Evolutionary conservation across 2,888 invertebrate species (phyloP).

Genomic region (Harpalus rubripes): DNA sequence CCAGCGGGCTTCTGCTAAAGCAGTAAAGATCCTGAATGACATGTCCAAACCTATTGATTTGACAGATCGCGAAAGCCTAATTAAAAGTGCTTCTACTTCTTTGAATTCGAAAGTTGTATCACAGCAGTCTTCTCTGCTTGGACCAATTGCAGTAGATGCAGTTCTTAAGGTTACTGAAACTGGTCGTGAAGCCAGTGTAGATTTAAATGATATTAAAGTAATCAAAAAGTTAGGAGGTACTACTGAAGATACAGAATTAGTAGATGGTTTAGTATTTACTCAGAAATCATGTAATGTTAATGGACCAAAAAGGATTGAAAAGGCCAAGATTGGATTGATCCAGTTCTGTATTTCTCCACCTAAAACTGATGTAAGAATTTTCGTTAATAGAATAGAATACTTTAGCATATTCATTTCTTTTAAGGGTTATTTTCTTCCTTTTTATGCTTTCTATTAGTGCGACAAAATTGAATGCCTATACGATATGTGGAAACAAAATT

Average conservation of each 20-base stretch:
- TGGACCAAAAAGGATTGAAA: slow-evolving; percentile 96
- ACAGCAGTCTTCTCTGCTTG: slow-evolving; percentile 96
- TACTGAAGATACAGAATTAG: slow-evolving; percentile 96
- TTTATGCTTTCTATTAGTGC: too few relatives aligned
- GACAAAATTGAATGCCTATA: too few relatives aligned
- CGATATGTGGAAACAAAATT: too few relatives aligned
- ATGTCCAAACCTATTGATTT: slow-evolving; percentile 94
- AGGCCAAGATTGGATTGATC: slow-evolving; percentile 98
- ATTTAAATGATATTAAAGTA: slow-evolving; percentile 97
- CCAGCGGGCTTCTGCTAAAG: slow-evolving; percentile 89
- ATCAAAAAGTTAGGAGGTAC: slow-evolving; percentile 98
- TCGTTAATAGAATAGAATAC: too few relatives aligned
- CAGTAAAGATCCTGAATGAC: slow-evolving; percentile 87
- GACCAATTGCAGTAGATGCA: slow-evolving; percentile 98
- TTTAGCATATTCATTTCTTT: too few relatives aligned
- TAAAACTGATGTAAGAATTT: slow-evolving; percentile 93
- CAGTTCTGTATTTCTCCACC: slow-evolving; percentile 99
- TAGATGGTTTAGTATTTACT: slow-evolving; percentile 97
- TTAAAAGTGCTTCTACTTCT: slow-evolving; percentile 98
- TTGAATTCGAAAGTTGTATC: slow-evolving; percentile 99
- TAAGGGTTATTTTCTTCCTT: too few relatives aligned
- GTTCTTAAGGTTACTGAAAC: slow-evolving; percentile 91
- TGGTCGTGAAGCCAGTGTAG: slow-evolving; percentile 85
- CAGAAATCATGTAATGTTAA: slow-evolving; percentile 93
- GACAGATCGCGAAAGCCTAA: slow-evolving; percentile 90